These are phyloP conservation scores for Campoplex capitator DNA, from an alignment of 2,888 invertebrate genomes.

Conservation along the genomic window DNA sequence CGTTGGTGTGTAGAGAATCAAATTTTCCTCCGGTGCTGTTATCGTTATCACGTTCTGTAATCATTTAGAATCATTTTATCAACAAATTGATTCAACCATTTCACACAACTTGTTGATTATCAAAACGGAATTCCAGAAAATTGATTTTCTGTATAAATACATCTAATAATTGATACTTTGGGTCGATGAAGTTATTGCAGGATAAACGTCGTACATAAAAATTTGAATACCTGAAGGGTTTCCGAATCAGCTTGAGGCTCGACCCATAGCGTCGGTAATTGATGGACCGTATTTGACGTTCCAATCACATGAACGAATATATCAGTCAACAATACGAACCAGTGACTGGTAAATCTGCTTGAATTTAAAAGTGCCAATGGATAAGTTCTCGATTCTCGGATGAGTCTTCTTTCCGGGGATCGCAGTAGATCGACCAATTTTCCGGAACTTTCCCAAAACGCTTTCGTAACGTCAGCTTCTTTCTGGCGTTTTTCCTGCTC, in stretches of 20 bases:
- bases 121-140: background rate
- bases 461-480: conserved; percentile 89
- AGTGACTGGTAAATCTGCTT: conserved; percentile 91
- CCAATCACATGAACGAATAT: conserved; percentile 91
- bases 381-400: conserved; percentile 91
- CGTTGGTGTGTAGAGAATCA: conserved; percentile 88
- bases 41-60: conserved; percentile 88
- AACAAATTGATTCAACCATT: background rate
- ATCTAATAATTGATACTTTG: too few species aligned
- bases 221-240: conserved; percentile 85
- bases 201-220: conserved; percentile 11
- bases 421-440: conserved; percentile 88
- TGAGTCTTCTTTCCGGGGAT: conserved; percentile 89
- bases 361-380: conserved; percentile 90
- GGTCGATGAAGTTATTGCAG: background rate
- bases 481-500: conserved; percentile 88
- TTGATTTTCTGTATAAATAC: too few species aligned
- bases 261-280: conserved; percentile 92
- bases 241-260: conserved; percentile 90
- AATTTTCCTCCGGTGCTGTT: conserved; percentile 91
- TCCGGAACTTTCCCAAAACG: conserved; percentile 91
- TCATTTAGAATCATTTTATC: background rate
- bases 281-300: conserved; percentile 88
- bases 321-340: conserved; percentile 93
- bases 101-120: background rate